Base-by-base conservation (phyloP, 2,113 vertebrate genomes). In the Perca flavescens region DNA sequence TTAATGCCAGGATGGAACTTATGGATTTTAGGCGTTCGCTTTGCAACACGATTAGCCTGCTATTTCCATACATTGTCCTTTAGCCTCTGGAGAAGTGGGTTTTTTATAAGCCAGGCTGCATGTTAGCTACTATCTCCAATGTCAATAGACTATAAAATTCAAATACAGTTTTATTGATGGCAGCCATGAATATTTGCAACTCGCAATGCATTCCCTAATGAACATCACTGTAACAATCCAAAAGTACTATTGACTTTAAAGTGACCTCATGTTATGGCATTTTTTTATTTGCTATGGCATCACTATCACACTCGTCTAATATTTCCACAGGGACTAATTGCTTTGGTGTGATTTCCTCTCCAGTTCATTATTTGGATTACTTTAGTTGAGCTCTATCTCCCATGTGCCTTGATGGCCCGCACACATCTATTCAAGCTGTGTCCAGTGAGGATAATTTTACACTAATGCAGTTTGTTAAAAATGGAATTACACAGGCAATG, bases 1-100 rank as follows among this genome's bases (percentile, higher is more conserved):
- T 72, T 88, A 60, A 80, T 89, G 77, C 83, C 74, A 80, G 78
- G 62, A 74, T 79, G 85, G 77, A 89, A 89, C 77, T 81, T 88
- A 91, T 87, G 82, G 91, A 92, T 91, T 88, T 89, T 56, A 40
- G 75, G 69, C 22, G 64, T 89, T 89, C 8, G 43, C 88, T 82
- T 86, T 67, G 50, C 66, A 83, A 82, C 46, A 25, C 71, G 73
- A 75, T 91, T 86, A 86, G 74, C 36, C 58, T 84, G 79, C 84
- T 89, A 71, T 90, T 91, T 92, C 89, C 85, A 90, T 89, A 86
- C 71, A 62, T 87, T 83, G 83, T 88, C 86, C 64, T 77, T 58
- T 62, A 72, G 77, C 83, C 89, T 80, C 84, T 34, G 58, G 34
- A 83, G 74, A 64, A 69, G 71, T 68, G 4, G 11, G 16, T n/a